phyloP scores from a whole-genome alignment of 2,888 invertebrate genomes.

The Rhagium mordax region DNA sequence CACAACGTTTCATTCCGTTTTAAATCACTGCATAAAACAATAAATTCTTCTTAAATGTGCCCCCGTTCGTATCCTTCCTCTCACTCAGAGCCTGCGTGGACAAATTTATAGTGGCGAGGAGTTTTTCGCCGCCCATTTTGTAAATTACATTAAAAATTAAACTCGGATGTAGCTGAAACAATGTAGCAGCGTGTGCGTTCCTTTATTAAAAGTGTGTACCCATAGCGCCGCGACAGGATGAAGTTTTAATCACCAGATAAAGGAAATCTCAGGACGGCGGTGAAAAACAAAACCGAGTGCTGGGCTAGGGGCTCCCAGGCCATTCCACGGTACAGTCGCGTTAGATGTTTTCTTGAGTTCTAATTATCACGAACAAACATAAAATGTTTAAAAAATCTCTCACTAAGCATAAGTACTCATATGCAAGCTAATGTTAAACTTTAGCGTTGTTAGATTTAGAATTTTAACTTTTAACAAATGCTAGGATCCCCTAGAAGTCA shows the following conservation, averaged over 20 bases:
- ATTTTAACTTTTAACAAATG: too few species aligned
- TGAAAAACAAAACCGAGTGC: slow-evolving; percentile 65
- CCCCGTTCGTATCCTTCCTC: background rate
- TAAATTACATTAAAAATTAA: slow-evolving; percentile 68
- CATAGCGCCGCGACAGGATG: slow-evolving; percentile 69
- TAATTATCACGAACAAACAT: background rate
- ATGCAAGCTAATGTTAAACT: too few species aligned
- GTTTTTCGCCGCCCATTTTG: slow-evolving; percentile 59
- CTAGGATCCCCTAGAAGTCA: too few species aligned
- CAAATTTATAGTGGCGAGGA: slow-evolving; percentile 49
- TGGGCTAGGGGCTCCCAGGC: slow-evolving; percentile 58
- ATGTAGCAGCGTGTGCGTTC: slow-evolving; percentile 64
- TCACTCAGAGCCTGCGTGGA: background rate
- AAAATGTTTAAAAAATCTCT: background rate
- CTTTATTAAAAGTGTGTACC: slow-evolving; percentile 68
- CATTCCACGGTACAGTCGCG: slow-evolving; percentile 58
- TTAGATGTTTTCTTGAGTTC: slow-evolving; percentile 45
- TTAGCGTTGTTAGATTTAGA: too few species aligned
- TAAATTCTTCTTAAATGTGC: background rate
- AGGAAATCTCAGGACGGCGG: slow-evolving; percentile 69
- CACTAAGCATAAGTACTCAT: too few species aligned
- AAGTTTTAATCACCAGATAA: slow-evolving; percentile 72
- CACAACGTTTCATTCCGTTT: too few species aligned
- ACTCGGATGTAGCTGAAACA: slow-evolving; percentile 62
- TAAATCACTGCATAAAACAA: background rate